phyloP scores from a whole-genome alignment of 1,140 invertebrate species.

The Caenorhabditis elegans region DNA sequence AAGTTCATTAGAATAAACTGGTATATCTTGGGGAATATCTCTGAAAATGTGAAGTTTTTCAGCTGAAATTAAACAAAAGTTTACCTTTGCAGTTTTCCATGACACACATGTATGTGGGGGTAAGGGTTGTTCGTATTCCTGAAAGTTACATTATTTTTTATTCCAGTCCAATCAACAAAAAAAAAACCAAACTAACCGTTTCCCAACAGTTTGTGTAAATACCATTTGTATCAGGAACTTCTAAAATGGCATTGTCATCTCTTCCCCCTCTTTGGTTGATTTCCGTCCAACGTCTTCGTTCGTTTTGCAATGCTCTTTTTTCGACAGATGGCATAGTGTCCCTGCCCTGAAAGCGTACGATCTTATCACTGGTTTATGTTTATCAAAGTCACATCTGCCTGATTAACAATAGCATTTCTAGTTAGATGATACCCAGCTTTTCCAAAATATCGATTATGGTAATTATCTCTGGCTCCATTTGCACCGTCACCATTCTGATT shows the following conservation, averaged over 20 bases:
- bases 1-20: neutral
- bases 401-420: neutral
- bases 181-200: neutral
- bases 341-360: neutral
- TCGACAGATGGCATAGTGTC: neutral
- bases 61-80: neutral
- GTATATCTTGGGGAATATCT: neutral
- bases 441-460: constrained; percentile 8
- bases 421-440: neutral
- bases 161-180: neutral
- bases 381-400: neutral
- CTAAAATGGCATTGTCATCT: neutral
- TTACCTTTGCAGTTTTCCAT: neutral
- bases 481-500: neutral
- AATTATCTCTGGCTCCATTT: neutral
- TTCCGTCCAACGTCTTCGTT: neutral
- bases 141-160: too few relatives aligned
- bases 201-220: neutral
- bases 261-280: neutral
- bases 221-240: neutral
- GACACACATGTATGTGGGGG: neutral
- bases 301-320: neutral
- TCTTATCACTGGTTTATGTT: too few relatives aligned
- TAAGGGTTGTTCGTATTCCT: neutral
- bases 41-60: neutral